Percentiles rank a stretch among this genome's conserved stretches.
These are phyloP conservation scores for Drosophila arawakana DNA, from an alignment of 1,140 invertebrate species.

Conservation along the genomic window DNA sequence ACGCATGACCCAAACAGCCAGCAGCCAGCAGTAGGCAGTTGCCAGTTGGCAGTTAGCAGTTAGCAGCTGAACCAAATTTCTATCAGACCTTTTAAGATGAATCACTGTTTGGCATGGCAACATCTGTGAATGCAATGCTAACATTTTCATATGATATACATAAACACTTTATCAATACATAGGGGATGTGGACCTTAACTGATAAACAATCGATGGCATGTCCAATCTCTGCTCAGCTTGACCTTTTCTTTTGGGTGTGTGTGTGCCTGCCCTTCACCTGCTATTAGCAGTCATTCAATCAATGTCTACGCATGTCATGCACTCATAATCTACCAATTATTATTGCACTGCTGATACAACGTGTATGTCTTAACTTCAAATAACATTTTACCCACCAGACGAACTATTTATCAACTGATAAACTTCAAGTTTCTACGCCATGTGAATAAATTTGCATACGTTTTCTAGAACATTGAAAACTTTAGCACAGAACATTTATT, in stretches of 20 bases:
- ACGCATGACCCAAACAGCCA: constrained; percentile 19
- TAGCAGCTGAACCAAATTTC: constrained; percentile 9
- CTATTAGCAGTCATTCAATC: constrained; percentile 17
- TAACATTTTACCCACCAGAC: background rate
- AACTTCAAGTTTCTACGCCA: background rate
- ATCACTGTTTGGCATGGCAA: constrained; percentile 23
- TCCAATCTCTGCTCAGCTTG: constrained; percentile 3
- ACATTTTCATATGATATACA: background rate
- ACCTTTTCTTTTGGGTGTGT: constrained; percentile 3
- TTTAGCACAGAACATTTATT: too few relatives aligned
- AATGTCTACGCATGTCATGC: constrained; percentile 9
- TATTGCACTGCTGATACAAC: constrained; percentile 8
- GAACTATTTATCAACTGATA: background rate
- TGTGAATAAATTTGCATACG: background rate
- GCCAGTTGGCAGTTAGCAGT: too few relatives aligned
- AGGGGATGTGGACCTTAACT: background rate
- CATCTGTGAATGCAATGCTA: constrained; percentile 10
- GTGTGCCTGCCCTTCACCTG: constrained; percentile 12
- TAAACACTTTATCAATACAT: constrained; percentile 2
- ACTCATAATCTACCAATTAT: constrained; percentile 9
- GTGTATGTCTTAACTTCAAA: background rate
- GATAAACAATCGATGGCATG: background rate
- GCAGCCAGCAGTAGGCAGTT: background rate
- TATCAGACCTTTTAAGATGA: constrained; percentile 9
- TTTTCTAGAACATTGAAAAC: background rate